Evolutionary conservation across 2,113 vertebrate genomes (phyloP).

Genomic region (Nannospalax galili): DNA sequence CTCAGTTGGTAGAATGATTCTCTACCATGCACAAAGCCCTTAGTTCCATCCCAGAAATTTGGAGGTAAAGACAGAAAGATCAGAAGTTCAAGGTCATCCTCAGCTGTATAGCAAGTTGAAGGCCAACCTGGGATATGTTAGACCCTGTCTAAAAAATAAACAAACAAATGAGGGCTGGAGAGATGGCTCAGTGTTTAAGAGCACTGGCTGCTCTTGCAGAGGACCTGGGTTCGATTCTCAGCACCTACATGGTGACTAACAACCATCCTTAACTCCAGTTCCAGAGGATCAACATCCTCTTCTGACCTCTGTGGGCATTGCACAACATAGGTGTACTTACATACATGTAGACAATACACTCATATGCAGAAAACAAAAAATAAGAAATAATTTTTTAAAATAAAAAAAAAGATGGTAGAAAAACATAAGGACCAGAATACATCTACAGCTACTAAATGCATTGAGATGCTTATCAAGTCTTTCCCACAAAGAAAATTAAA

Average conservation of each 20-base stretch:
- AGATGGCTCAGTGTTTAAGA: not conserved
- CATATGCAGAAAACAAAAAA: not conserved
- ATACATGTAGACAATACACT: not conserved
- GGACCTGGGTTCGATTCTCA: not conserved
- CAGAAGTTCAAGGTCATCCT: not conserved
- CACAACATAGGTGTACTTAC: too few species aligned
- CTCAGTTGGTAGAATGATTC: not conserved
- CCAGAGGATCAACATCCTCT: not conserved
- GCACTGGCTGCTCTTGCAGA: not conserved
- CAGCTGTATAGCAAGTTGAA: not conserved
- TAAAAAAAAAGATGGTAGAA: constrained; percentile 25
- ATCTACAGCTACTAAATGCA: not conserved
- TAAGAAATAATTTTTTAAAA: not conserved
- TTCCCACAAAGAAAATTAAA: not conserved
- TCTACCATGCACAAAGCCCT: not conserved
- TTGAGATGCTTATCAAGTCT: constrained; percentile 2
- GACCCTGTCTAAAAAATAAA: not conserved
- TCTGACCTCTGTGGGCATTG: not conserved
- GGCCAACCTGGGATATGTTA: not conserved
- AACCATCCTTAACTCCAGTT: not conserved
- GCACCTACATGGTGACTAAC: too few species aligned
- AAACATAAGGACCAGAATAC: not conserved
- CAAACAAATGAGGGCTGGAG: not conserved
- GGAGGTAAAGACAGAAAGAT: not conserved
- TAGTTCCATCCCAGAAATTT: not conserved